Conservation (phyloP, 1,140 invertebrate genomes). For the Colletes latitarsis region DNA sequence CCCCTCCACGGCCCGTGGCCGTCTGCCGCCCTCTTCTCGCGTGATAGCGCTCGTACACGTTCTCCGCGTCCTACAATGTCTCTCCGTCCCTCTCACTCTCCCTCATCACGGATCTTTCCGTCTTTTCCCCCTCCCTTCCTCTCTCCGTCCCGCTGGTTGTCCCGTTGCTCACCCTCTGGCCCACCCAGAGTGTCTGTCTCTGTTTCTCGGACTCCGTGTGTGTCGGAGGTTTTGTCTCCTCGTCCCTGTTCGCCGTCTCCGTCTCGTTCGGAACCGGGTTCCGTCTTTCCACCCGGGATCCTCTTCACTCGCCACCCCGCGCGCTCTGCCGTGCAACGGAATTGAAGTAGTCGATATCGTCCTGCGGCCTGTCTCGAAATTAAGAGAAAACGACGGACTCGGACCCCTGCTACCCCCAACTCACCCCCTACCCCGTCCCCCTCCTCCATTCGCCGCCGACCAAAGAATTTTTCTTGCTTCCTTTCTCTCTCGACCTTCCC, state of each 20-base stretch:
- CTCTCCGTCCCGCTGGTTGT: background rate
- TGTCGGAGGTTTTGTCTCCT: conserved; percentile 33
- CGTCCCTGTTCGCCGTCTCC: conserved; percentile 19
- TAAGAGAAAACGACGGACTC: conserved; percentile 72
- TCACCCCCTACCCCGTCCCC: background rate
- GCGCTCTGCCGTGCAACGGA: conserved; percentile 58
- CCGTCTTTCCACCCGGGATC: conserved; percentile 23
- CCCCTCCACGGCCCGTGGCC: background rate
- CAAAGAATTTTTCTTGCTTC: conserved; percentile 10
- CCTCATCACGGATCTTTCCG: conserved; percentile 14
- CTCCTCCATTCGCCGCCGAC: background rate
- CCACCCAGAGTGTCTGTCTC: background rate
- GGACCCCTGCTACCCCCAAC: conserved; percentile 4
- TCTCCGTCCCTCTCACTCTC: conserved; percentile 36
- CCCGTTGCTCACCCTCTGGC: background rate
- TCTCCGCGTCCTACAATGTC: conserved; percentile 45
- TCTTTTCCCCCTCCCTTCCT: conserved; percentile 40
- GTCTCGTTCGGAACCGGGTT: conserved; percentile 33
- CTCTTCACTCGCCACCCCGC: conserved; percentile 21
- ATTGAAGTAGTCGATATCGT: conserved; percentile 79
- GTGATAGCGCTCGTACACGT: conserved; percentile 42
- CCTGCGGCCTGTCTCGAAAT: conserved; percentile 78
- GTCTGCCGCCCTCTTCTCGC: conserved; percentile 40
- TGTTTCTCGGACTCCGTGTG: conserved; percentile 31
- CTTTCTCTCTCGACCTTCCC: background rate